phyloP scores from a whole-genome alignment of 2,797 vertebrate genomes.

The Pachyuromys duprasi region DNA sequence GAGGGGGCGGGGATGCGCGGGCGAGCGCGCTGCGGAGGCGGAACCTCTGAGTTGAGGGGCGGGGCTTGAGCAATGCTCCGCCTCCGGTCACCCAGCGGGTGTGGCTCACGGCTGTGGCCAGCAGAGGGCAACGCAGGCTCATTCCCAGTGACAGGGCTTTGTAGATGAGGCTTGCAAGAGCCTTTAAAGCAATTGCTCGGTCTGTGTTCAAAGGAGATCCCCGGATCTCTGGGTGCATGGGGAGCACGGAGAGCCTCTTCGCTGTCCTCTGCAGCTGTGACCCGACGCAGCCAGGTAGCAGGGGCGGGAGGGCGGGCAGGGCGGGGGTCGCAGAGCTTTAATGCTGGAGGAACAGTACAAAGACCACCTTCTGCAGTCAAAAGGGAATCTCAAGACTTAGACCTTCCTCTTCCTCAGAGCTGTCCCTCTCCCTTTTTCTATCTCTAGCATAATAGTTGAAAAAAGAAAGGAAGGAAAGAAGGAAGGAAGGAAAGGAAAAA shows the following conservation, averaged over 20 bases:
- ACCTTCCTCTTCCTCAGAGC: neutral
- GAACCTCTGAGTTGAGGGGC: neutral
- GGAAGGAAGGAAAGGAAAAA: neutral
- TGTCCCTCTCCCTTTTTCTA: neutral
- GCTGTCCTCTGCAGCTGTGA: slow-evolving; percentile 61
- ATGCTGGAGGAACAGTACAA: neutral
- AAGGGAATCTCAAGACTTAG: neutral
- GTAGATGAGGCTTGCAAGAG: too few species aligned
- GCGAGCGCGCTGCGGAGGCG: neutral
- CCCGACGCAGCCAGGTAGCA: neutral
- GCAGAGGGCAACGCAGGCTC: slow-evolving; percentile 28
- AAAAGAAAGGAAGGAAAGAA: neutral
- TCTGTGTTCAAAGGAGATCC: neutral
- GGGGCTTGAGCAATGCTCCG: neutral
- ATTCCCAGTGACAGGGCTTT: rapidly evolving
- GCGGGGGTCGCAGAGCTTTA: neutral
- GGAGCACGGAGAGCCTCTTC: slow-evolving; percentile 54
- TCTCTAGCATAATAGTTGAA: neutral
- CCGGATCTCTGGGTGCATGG: rapidly evolving
- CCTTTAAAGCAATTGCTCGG: neutral
- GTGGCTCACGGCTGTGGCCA: neutral
- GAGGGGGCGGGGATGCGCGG: slow-evolving; percentile 35
- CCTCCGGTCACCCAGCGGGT: neutral
- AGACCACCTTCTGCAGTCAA: neutral
- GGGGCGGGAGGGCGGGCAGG: too few species aligned